Percentiles rank a stretch among this genome's conserved stretches.
Conservation (phyloP, 2,888 invertebrate species). For the Metalampra italica region DNA sequence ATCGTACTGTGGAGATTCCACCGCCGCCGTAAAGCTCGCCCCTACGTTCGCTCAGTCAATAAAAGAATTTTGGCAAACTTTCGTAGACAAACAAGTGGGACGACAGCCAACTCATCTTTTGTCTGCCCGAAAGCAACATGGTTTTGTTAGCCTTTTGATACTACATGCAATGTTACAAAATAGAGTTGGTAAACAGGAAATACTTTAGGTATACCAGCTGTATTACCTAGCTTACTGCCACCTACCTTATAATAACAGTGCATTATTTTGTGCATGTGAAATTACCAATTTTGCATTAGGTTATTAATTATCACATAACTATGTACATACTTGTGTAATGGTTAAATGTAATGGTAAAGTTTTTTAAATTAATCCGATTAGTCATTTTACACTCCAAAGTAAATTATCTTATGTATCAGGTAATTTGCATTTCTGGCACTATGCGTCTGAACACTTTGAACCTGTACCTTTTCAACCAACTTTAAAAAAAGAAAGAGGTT, state of each 20-base stretch:
- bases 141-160: constrained; percentile 65
- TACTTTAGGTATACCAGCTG: constrained; percentile 8
- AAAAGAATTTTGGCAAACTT: constrained; percentile 77
- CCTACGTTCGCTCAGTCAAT: constrained; percentile 67
- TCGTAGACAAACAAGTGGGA: constrained; percentile 75
- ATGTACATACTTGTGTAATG: too few relatives aligned
- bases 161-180: constrained; percentile 52
- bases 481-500: too few relatives aligned
- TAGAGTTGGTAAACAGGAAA: constrained; percentile 30
- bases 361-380: too few relatives aligned
- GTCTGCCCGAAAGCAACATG: constrained; percentile 69
- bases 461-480: too few relatives aligned
- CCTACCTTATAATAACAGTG: background rate
- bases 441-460: too few relatives aligned
- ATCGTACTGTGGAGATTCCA: constrained; percentile 38
- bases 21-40: constrained; percentile 48
- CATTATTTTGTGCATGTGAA: too few relatives aligned
- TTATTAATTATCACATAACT: too few relatives aligned
- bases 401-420: too few relatives aligned
- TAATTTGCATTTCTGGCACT: too few relatives aligned
- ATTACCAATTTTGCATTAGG: too few relatives aligned
- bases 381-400: too few relatives aligned
- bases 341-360: too few relatives aligned
- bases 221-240: background rate
- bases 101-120: constrained; percentile 76